Evolutionary conservation across 2,113 vertebrate species (phyloP), one percentile per base, ranked within the genome.

Genomic region (Varanus salvator): DNA sequence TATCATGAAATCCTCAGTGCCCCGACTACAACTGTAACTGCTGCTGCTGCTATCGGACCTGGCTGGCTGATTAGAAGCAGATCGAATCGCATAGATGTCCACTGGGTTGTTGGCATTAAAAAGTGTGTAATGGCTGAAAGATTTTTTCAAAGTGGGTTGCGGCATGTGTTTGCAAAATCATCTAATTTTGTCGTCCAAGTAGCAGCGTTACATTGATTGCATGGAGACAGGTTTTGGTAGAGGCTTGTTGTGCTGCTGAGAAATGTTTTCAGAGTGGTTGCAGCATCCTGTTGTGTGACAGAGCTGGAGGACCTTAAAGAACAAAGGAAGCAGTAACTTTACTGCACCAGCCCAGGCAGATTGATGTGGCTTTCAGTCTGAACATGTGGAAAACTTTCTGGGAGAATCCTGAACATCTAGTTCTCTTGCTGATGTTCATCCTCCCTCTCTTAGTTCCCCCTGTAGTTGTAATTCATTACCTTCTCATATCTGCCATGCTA

Each of bases 231-330:
- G 31, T 29, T n/a, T 72, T 25, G n/a, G 15, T 75, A 82, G 6
- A 1, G 52, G 60, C 80, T 80, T 78, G 17, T 50, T 72, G 23
- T 12, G 12, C 0, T 0, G 8, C 21, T 80, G 54, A 75, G 31
- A 80, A 90, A 7, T 34, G 11, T 75, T 86, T 21, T 71, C 34
- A 66, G 77, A 21, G 25, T 23, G 9, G 2, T 38, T 84, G n/a
- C 5, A 11, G 54, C 0, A 0, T n/a, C 31, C 8, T 8, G 19
- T 48, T 15, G 6, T 80, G 31, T 81, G 66, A 12, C n/a, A 15
- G 5, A 71, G 29, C 52, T 8, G 27, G 23, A 72, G 23, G 3
- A 48, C 23, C 25, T 54, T 66, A 34, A 77, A 44, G 17, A n/a
- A 27, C 14, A 44, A 64, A 31, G 34, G 85, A 27, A 8, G 34